These are phyloP conservation scores for Odontamblyopus lacepedii DNA, from an alignment of 2,797 vertebrate genomes.

Conservation along the genomic window DNA sequence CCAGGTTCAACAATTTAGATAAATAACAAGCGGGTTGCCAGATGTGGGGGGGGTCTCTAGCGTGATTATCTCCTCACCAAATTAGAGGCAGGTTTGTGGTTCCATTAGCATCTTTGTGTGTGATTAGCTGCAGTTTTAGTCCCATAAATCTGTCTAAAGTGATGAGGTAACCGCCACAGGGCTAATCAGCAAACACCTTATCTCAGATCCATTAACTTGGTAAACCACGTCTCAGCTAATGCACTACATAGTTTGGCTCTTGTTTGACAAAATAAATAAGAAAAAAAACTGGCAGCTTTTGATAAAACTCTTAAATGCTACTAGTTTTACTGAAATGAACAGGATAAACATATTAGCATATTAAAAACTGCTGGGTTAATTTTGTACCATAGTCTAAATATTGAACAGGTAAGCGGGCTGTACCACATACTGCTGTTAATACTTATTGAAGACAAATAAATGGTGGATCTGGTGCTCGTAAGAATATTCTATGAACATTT, in stretches of 20 bases:
- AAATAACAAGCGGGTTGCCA: conserved; percentile 19
- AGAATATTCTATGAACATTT: too few species aligned
- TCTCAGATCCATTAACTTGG: conserved; percentile 5
- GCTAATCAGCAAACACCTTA: conserved; percentile 1
- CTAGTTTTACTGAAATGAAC: too few species aligned
- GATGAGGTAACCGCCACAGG: background rate
- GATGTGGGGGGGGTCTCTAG: conserved; percentile 7
- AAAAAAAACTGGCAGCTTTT: too few species aligned
- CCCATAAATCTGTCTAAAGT: conserved; percentile 9
- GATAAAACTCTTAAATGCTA: too few species aligned
- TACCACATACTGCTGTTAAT: too few species aligned
- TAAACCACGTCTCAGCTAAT: background rate
- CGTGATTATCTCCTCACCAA: conserved; percentile 7
- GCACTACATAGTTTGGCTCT: background rate
- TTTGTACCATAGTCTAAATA: too few species aligned
- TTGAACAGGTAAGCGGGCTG: too few species aligned
- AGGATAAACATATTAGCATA: too few species aligned
- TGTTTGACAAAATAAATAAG: background rate
- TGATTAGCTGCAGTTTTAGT: conserved; percentile 9
- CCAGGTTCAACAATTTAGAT: conserved; percentile 19
- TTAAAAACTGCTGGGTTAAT: too few species aligned
- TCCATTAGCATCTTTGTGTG: background rate
- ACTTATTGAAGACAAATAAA: too few species aligned
- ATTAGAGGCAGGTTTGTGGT: conserved; percentile 15
- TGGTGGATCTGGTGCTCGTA: too few species aligned